Evolutionary conservation across 2,113 vertebrate species (phyloP).

Genomic region (Osmerus eperlanus): DNA sequence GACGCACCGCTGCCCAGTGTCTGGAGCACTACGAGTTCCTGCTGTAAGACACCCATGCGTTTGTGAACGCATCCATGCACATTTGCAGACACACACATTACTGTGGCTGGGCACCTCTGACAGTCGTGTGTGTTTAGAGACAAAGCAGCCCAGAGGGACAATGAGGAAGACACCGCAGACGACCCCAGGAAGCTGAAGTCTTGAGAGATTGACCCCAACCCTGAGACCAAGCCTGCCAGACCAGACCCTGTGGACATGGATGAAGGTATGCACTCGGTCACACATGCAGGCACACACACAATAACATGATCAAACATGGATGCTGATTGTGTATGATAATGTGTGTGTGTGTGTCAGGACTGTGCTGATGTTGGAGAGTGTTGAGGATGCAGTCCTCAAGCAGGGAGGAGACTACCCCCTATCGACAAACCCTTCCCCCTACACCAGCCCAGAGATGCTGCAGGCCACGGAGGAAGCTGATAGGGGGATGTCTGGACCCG

Average conservation of each 20-base stretch:
- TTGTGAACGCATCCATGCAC: neutral
- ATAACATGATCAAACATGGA: too few species aligned
- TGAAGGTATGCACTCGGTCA: conserved; percentile 75
- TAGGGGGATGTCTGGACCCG: neutral
- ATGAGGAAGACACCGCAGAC: conserved; percentile 93
- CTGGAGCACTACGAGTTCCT: conserved; percentile 97
- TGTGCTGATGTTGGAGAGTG: neutral
- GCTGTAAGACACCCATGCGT: conserved; percentile 72
- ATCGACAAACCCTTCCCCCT: neutral
- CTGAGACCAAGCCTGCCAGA: conserved; percentile 96
- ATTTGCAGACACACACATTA: neutral
- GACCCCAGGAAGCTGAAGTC: conserved; percentile 97
- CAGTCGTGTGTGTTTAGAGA: conserved; percentile 73
- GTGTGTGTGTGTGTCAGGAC: conserved; percentile 1
- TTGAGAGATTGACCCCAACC: conserved; percentile 98
- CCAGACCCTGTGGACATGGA: conserved; percentile 99
- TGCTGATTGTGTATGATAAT: neutral
- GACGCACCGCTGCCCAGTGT: conserved; percentile 96
- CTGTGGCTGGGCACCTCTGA: too few species aligned
- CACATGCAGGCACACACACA: neutral
- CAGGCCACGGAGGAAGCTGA: too few species aligned
- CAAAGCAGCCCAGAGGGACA: conserved; percentile 96
- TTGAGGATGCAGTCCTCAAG: neutral
- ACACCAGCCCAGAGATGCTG: neutral
- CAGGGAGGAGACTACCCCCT: neutral